phyloP scores from a whole-genome alignment of 2,888 invertebrate species.

The Gastracanthus pulcherrimus region DNA sequence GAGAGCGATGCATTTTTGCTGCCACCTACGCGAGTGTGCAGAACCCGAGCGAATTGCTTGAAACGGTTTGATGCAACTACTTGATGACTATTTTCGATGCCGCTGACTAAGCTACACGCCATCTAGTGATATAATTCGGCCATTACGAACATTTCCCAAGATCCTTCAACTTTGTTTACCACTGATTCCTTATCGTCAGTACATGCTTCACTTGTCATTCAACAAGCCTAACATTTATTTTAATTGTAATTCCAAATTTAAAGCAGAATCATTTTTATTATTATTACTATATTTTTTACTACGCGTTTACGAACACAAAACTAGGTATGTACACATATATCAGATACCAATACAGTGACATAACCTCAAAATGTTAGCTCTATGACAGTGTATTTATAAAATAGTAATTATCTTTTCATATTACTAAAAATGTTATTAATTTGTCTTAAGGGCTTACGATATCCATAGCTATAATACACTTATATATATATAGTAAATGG shows the following conservation, averaged over 20 bases:
- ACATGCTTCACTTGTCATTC: not conserved
- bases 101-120: slow-evolving; percentile 18
- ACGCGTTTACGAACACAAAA: no score
- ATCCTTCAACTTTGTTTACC: not conserved
- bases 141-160: not conserved
- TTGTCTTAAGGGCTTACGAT: no score
- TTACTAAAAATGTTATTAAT: no score
- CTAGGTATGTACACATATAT: no score
- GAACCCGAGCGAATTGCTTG: not conserved
- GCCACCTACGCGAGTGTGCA: not conserved
- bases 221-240: not conserved
- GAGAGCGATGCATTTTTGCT: not conserved
- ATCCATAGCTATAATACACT: no score
- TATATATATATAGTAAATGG: no score
- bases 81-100: slow-evolving; percentile 16
- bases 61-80: not conserved
- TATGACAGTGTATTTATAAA: no score
- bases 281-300: no score
- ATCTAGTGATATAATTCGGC: not conserved
- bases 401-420: no score
- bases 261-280: no score
- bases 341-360: no score
- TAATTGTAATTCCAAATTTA: not conserved
- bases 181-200: not conserved
- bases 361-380: no score